Conservation (phyloP, 2,888 invertebrate genomes). For the Drosophila putrida region DNA sequence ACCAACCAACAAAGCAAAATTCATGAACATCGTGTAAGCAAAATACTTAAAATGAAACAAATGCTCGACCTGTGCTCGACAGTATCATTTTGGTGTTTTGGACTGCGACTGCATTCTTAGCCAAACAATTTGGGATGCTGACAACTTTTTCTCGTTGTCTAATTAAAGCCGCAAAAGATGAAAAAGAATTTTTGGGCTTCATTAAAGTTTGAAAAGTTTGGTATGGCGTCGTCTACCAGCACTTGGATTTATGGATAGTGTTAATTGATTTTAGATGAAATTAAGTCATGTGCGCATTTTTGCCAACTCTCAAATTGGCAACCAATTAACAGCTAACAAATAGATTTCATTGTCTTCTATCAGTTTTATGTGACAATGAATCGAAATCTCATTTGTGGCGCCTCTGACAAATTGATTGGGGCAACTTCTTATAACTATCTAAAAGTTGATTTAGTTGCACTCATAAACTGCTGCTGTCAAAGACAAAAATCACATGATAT, state of each 20-base stretch:
- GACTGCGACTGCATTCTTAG: conserved; percentile 69
- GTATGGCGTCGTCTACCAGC: conserved; percentile 24
- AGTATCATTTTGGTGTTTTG: conserved; percentile 39
- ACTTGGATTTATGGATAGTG: conserved; percentile 39
- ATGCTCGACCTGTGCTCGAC: conserved; percentile 36
- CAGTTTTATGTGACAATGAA: conserved; percentile 53
- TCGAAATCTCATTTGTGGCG: conserved; percentile 40
- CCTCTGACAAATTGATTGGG: conserved; percentile 57
- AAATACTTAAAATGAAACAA: conserved; percentile 36
- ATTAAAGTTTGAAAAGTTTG: conserved; percentile 55
- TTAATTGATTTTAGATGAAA: conserved; percentile 62
- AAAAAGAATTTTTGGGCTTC: conserved; percentile 64
- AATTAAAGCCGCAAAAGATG: conserved; percentile 72
- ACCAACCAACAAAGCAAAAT: conserved; percentile 32
- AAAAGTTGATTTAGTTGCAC: not conserved
- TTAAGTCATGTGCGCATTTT: conserved; percentile 69
- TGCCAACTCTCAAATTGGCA: conserved; percentile 52
- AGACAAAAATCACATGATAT: not conserved
- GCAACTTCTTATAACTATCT: conserved; percentile 1
- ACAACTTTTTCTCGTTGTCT: conserved; percentile 53
- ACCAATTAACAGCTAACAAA: conserved; percentile 78
- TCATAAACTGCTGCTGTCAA: conserved; percentile 3
- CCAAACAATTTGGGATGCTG: conserved; percentile 36
- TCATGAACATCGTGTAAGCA: conserved; percentile 52
- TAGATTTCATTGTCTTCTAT: conserved; percentile 58